These are phyloP conservation scores for Operophtera brumata DNA, from an alignment of 2,888 invertebrate species.

Conservation along the genomic window DNA sequence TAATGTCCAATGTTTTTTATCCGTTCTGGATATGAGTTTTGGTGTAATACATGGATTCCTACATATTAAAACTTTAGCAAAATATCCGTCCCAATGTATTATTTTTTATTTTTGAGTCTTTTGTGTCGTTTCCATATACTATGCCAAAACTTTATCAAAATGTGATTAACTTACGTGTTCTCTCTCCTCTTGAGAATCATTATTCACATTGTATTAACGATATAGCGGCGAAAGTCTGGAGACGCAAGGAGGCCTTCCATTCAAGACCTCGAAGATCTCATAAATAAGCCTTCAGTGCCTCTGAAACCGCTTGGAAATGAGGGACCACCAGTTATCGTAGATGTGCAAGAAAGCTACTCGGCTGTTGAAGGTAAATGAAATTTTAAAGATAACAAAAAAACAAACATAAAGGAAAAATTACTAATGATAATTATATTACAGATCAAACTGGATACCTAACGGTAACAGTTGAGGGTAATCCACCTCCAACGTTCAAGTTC, in stretches of 20 bases:
- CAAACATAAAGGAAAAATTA: not conserved
- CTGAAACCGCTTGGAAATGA: slow-evolving; percentile 88
- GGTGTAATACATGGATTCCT: not conserved
- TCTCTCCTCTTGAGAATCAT: not conserved
- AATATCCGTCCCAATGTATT: too few species aligned
- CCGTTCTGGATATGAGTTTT: not conserved
- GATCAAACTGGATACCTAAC: slow-evolving; percentile 96
- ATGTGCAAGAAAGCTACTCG: slow-evolving; percentile 96
- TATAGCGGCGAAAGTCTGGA: slow-evolving; percentile 90
- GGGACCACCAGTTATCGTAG: slow-evolving; percentile 94
- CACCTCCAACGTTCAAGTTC: slow-evolving; percentile 96
- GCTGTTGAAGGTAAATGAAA: slow-evolving; percentile 92
- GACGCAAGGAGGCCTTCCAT: slow-evolving; percentile 95
- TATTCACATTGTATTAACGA: slow-evolving; percentile 45
- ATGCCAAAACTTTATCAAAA: slow-evolving; percentile 33
- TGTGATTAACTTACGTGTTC: slow-evolving; percentile 53
- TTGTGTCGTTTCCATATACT: not conserved
- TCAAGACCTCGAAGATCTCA: slow-evolving; percentile 93
- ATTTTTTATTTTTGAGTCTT: not conserved
- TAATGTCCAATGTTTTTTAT: not conserved
- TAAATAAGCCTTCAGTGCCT: slow-evolving; percentile 95
- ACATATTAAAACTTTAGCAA: not conserved
- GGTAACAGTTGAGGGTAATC: slow-evolving; percentile 95
- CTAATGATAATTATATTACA: slow-evolving; percentile 49
- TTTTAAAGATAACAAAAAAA: not conserved